Evolutionary conservation across 2,113 vertebrate species (phyloP).

Genomic region (Riparia riparia): DNA sequence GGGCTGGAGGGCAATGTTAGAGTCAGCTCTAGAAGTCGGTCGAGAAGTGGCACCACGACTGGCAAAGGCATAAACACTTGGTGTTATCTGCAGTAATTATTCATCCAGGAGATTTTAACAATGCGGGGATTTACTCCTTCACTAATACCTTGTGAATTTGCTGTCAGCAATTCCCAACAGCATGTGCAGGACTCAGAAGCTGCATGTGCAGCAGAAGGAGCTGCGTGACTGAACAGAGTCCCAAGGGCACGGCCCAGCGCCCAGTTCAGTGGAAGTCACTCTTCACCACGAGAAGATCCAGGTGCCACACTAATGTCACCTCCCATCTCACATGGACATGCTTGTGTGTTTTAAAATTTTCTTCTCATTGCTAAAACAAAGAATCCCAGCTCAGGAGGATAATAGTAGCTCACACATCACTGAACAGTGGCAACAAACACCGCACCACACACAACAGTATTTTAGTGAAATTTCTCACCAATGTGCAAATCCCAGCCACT

Average conservation of each 20-base stretch:
- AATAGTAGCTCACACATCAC: background rate
- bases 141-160: background rate
- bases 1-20: background rate
- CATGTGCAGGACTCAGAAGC: background rate
- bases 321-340: background rate
- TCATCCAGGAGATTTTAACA: background rate
- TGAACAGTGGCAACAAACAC: background rate
- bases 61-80: background rate
- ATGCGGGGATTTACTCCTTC: background rate
- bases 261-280: background rate
- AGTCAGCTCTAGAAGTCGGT: background rate
- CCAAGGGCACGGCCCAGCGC: rapidly evolving
- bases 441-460: background rate
- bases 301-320: background rate
- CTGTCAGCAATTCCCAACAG: background rate
- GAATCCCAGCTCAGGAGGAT: background rate
- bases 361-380: background rate
- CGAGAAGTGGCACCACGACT: background rate
- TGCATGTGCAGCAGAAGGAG: background rate
- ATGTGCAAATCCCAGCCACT: background rate
- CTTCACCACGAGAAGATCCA: background rate
- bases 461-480: background rate
- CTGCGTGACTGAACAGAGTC: background rate
- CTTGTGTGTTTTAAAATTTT: background rate
- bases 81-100: background rate